Percentiles rank a stretch among this genome's conserved stretches.
These are phyloP conservation scores for Protobothrops flavoviridis DNA, from an alignment of 2,113 vertebrate species.

Conservation along the genomic window DNA sequence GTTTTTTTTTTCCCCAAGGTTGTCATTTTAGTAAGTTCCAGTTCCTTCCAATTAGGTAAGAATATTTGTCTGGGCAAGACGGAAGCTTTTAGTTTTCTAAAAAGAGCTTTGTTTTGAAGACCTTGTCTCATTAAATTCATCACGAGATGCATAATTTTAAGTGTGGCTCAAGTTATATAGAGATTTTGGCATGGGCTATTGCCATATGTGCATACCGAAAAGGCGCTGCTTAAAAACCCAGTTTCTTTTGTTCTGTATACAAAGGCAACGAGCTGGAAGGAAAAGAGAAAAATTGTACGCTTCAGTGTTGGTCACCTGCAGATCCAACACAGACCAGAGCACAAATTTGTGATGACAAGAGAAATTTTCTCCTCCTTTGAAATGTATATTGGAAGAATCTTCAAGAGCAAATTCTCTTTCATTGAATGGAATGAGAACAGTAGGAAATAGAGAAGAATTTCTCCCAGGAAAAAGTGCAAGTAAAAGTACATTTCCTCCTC, in stretches of 20 bases:
- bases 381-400: not conserved
- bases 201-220: not conserved
- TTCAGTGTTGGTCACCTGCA: not conserved
- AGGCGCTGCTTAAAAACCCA: not conserved
- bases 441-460: not conserved
- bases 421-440: not conserved
- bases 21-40: not conserved
- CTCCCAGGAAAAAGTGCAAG: not conserved
- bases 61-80: not conserved
- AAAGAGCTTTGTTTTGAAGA: not conserved
- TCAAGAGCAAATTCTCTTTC: not conserved
- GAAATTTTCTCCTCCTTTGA: not conserved
- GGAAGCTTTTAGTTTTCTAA: not conserved
- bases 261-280: constrained; percentile 14
- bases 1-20: not conserved
- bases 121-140: not conserved
- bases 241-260: not conserved
- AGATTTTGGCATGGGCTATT: not conserved
- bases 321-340: not conserved
- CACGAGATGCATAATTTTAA: not conserved
- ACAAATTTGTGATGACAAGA: not conserved
- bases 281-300: not conserved
- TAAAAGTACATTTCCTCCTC: not conserved
- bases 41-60: not conserved
- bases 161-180: not conserved